Evolutionary conservation across 2,113 vertebrate species (phyloP).

Genomic region (Gavia stellata): DNA sequence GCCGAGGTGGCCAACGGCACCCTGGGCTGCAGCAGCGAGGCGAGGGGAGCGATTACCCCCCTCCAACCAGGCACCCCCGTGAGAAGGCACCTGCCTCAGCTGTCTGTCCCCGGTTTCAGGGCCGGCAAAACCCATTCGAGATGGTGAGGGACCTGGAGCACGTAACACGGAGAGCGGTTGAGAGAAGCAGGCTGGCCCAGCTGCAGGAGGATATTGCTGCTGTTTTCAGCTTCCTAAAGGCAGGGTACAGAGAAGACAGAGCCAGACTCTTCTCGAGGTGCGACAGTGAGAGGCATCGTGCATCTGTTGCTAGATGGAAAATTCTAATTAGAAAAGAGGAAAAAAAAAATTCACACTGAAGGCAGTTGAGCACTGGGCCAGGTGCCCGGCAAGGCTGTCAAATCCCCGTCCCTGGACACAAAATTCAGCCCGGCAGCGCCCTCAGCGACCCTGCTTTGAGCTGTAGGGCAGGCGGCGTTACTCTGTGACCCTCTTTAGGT

Average conservation of each 20-base stretch:
- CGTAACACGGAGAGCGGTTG: rapidly evolving
- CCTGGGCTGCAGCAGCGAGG: background rate
- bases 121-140: background rate
- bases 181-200: background rate
- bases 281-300: background rate
- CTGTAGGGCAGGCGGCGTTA: rapidly evolving
- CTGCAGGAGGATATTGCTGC: background rate
- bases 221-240: background rate
- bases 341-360: background rate
- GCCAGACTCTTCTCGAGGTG: background rate
- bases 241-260: background rate
- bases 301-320: background rate
- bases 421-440: background rate
- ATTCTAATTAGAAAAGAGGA: background rate
- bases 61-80: background rate
- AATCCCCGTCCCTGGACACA: background rate
- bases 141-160: background rate
- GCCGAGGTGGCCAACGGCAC: background rate
- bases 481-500: too few relatives aligned
- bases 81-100: background rate
- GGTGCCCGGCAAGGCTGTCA: background rate
- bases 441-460: background rate
- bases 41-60: rapidly evolving
- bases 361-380: background rate
- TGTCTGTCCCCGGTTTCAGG: background rate